Evolutionary conservation across 1,140 invertebrate genomes (phyloP), one percentile per base, ranked within the genome.

Genomic region (Coptotermes formosanus): DNA sequence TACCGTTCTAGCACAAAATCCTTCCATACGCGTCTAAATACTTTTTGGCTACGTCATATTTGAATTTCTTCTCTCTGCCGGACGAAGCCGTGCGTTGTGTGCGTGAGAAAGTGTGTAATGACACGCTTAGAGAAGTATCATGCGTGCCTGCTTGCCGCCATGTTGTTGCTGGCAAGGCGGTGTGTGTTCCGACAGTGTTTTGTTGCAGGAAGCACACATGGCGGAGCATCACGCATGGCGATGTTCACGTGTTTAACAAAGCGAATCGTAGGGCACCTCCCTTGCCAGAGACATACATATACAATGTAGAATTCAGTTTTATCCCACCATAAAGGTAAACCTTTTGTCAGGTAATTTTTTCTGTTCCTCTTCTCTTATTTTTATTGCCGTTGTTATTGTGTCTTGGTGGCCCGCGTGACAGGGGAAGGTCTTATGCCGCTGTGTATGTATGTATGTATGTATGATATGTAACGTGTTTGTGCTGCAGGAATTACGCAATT

Each of bases 191-290:
- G 59, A 25, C 45, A 55, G 83, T 84, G 59, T 64, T 64, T 55
- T 45, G 83, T 84, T 84, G 55, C 83, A 48, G 83, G 83, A 84
- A 84, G 59, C 83, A 84, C 83, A 48, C 83, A 84, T 55, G 83
- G 30, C 45, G 55, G 52, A 3, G 3, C 83, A 44, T 48, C 83
- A 84, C 83, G 83, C 83, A 84, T 64, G 83, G 82, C 43, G 25
- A 75, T 75, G 64, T 75, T 75, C 64, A 75, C 25, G 64, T 75
- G 82, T 64, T 55, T 64, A 84, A 84, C 83, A 84, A 84, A 84
- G 83, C 83, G 83, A 84, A 64, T 38, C 83, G n/a, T 2, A 30
- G 30, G 64, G 8, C 64, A 75, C n/a, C 64, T 75, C 64, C 64
- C 64, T 75, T 30, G 16, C 25, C 8, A 75, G 25, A 30, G 64